A percentile compares a stretch with the other conserved stretches of the same genome.
These are phyloP conservation scores for Drosophila tani DNA, from an alignment of 1,140 invertebrate genomes.

Conservation along the genomic window DNA sequence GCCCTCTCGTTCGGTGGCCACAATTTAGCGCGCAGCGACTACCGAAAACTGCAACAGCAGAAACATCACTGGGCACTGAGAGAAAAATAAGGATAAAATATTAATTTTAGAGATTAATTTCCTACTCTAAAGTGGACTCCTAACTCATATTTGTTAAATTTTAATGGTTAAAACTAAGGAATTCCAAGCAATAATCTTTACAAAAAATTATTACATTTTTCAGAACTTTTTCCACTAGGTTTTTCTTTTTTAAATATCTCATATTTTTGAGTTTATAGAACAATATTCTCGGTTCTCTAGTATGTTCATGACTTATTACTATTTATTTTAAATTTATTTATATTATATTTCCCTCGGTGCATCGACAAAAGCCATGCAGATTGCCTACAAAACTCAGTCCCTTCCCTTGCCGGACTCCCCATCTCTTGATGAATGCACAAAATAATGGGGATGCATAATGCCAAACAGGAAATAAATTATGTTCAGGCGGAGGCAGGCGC, in stretches of 20 bases:
- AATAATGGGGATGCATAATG: constrained; percentile 73
- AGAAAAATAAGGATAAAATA: not conserved
- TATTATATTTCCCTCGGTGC: not conserved
- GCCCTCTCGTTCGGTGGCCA: constrained; percentile 57
- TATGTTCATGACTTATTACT: not conserved
- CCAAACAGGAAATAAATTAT: constrained; percentile 80
- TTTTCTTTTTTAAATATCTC: no score
- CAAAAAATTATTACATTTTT: no score
- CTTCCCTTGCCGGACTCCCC: not conserved
- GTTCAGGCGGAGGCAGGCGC: constrained; percentile 22
- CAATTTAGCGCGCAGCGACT: constrained; percentile 76
- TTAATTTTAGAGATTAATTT: no score
- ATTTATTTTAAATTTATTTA: not conserved
- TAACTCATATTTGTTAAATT: not conserved
- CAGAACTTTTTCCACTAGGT: no score
- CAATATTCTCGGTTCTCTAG: no score
- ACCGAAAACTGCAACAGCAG: constrained; percentile 67
- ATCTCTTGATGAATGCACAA: constrained; percentile 68
- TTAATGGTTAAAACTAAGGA: no score
- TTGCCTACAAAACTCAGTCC: constrained; percentile 23
- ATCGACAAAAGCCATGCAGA: constrained; percentile 21
- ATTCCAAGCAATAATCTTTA: no score
- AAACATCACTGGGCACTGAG: not conserved
- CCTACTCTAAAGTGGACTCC: not conserved
- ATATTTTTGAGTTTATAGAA: no score